These are phyloP conservation scores for Allobates femoralis DNA, from an alignment of 2,797 vertebrate species.

Conservation along the genomic window DNA sequence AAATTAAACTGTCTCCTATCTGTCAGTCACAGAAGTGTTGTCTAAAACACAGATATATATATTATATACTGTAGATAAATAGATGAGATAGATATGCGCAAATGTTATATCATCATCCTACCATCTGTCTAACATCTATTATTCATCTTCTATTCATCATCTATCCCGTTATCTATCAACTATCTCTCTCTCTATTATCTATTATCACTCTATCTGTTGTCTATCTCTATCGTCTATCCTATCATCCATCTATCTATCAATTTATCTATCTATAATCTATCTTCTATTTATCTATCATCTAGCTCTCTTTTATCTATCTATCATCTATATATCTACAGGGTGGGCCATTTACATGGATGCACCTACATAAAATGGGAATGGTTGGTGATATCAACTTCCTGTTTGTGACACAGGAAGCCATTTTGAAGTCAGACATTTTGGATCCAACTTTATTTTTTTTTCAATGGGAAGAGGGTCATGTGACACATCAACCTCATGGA, in stretches of 20 bases:
- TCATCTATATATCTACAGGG: not conserved
- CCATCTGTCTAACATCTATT: not conserved
- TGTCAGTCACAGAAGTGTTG: not conserved
- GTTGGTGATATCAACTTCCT: too few relatives aligned
- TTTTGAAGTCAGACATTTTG: too few relatives aligned
- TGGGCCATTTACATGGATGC: too few relatives aligned
- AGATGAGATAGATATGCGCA: not conserved
- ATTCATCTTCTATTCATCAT: not conserved
- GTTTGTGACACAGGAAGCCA: too few relatives aligned
- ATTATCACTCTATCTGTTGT: slow-evolving; percentile 8
- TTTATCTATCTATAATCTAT: not conserved
- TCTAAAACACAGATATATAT: not conserved
- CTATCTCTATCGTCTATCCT: not conserved
- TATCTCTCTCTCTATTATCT: not conserved
- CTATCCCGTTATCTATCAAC: not conserved
- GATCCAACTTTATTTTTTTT: too few relatives aligned
- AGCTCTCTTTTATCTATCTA: not conserved
- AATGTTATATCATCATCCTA: too few relatives aligned
- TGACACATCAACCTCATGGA: too few relatives aligned
- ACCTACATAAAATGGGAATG: too few relatives aligned
- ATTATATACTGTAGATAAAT: not conserved
- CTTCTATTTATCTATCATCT: not conserved
- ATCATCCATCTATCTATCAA: not conserved
- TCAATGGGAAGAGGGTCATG: too few relatives aligned
- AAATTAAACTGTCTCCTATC: not conserved